Percentiles rank a stretch among this genome's conserved stretches.
Evolutionary conservation across 2,797 vertebrate genomes (phyloP).

Genomic region (Graptemys geographica): DNA sequence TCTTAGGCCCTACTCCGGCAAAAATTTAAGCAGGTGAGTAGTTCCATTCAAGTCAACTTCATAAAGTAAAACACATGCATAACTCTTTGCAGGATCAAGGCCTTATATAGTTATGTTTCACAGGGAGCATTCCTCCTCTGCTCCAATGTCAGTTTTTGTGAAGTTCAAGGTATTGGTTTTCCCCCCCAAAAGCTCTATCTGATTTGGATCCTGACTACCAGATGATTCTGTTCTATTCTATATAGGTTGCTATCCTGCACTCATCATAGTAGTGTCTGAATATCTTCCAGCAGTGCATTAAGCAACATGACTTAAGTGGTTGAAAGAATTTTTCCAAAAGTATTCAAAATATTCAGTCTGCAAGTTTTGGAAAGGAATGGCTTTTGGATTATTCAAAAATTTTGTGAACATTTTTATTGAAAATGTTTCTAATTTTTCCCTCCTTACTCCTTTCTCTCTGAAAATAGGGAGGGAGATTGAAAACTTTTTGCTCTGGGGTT

Average conservation of each 20-base stretch:
- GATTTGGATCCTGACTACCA: not conserved
- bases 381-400: not conserved
- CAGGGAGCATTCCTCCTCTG: not conserved
- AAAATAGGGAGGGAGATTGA: not conserved
- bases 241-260: not conserved
- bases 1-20: conserved; percentile 17
- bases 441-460: not conserved
- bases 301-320: not conserved
- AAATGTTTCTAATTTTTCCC: not conserved
- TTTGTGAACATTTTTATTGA: not conserved
- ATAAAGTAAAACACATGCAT: not conserved
- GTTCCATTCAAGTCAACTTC: not conserved
- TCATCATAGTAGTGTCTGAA: not conserved
- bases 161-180: not conserved
- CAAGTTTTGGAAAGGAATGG: not conserved
- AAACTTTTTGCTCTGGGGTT: not conserved
- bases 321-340: not conserved
- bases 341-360: not conserved
- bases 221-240: not conserved
- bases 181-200: not conserved
- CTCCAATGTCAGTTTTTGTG: not conserved
- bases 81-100: not conserved
- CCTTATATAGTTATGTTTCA: not conserved
- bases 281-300: not conserved
- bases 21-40: conserved; percentile 1